These are phyloP conservation scores for Pogonocherus hispidulus DNA, from an alignment of 2,888 invertebrate genomes.

Conservation along the genomic window DNA sequence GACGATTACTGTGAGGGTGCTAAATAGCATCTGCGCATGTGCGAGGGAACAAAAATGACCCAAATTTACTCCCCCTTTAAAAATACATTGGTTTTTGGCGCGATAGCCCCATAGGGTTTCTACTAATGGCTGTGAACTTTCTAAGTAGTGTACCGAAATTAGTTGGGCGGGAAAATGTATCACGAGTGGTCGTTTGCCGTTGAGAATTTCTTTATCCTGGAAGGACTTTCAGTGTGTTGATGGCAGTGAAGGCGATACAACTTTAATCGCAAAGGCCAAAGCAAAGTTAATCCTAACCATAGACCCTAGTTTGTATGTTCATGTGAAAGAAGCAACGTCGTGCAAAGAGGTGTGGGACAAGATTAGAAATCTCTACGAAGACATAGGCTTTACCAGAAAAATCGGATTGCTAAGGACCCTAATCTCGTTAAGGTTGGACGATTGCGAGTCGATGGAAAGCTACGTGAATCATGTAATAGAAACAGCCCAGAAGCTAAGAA, in stretches of 20 bases:
- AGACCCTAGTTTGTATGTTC: slow-evolving; percentile 47
- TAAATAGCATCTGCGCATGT: too few species aligned
- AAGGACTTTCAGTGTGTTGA: neutral
- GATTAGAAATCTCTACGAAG: slow-evolving; percentile 53
- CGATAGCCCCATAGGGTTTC: too few species aligned
- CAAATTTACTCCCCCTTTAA: too few species aligned
- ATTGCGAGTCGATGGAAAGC: slow-evolving; percentile 49
- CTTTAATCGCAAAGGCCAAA: slow-evolving; percentile 37
- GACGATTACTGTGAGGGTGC: too few species aligned
- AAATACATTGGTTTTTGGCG: too few species aligned
- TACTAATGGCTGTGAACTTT: neutral
- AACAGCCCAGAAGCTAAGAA: slow-evolving; percentile 50
- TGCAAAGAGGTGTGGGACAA: slow-evolving; percentile 66
- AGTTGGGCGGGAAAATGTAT: neutral
- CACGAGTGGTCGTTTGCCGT: neutral
- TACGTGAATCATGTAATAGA: slow-evolving; percentile 57
- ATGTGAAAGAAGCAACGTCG: slow-evolving; percentile 44
- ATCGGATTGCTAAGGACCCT: slow-evolving; percentile 50
- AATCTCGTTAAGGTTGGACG: slow-evolving; percentile 52
- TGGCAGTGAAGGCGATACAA: neutral
- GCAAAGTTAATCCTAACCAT: slow-evolving; percentile 45
- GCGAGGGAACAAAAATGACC: too few species aligned
- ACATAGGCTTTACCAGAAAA: slow-evolving; percentile 54
- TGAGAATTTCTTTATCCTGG: neutral
- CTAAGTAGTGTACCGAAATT: neutral